A percentile compares a stretch with the other conserved stretches of the same genome.
These are phyloP conservation scores for Petaurus breviceps DNA, from an alignment of 2,113 vertebrate species.

Conservation along the genomic window DNA sequence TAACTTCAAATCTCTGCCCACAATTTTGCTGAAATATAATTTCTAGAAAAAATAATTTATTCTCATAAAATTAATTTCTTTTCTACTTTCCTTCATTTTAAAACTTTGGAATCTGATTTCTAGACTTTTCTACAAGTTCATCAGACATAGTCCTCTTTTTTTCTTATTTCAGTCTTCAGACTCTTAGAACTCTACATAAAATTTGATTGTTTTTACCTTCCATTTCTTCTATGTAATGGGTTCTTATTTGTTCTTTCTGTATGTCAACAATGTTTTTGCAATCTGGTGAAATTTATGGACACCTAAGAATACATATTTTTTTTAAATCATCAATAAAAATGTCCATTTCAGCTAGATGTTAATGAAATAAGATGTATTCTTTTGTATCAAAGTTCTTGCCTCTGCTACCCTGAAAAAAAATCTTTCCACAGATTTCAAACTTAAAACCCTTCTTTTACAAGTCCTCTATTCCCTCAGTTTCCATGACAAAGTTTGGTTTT, in stretches of 20 bases:
- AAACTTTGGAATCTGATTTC: neutral
- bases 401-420: neutral
- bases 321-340: neutral
- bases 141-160: neutral
- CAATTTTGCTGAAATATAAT: neutral
- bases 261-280: neutral
- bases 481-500: neutral
- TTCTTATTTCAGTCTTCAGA: neutral
- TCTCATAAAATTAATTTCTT: neutral
- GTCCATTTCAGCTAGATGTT: neutral
- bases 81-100: neutral
- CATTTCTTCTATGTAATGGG: neutral
- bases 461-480: neutral
- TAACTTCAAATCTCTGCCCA: conserved; percentile 1
- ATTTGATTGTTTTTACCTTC: neutral
- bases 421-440: neutral
- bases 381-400: neutral
- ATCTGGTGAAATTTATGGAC: neutral
- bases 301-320: neutral
- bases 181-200: neutral
- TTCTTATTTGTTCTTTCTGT: neutral
- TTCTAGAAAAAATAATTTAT: neutral
- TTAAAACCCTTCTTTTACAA: neutral
- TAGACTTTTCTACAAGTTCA: neutral
- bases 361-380: neutral